phyloP scores from a whole-genome alignment of 2,888 invertebrate genomes.

The Candidula unifasciata region DNA sequence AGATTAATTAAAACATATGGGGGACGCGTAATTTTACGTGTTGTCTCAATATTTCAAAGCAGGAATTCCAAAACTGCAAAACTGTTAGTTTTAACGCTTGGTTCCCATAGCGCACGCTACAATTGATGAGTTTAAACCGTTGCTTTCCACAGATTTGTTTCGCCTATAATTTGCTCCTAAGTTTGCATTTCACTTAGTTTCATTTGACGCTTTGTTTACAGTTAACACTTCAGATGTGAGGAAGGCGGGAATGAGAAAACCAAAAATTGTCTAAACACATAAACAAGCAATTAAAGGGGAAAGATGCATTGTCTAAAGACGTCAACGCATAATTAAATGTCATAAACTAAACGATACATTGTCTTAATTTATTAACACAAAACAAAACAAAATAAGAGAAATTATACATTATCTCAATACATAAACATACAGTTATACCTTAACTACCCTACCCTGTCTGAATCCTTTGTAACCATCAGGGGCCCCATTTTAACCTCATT shows the following conservation, averaged over 20 bases:
- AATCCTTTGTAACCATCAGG: no score
- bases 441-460: no score
- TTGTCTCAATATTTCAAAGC: constrained; percentile 43
- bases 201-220: constrained; percentile 7
- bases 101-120: constrained; percentile 17
- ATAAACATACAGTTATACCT: no score
- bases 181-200: constrained; percentile 37
- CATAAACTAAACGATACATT: no score
- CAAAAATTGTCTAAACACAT: not conserved
- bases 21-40: constrained; percentile 26
- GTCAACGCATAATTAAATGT: no score
- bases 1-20: constrained; percentile 46
- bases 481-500: no score
- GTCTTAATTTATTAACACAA: no score
- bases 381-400: no score
- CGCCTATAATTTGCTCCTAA: constrained; percentile 26
- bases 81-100: constrained; percentile 45
- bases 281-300: no score
- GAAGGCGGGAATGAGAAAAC: no score
- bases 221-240: not conserved
- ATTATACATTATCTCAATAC: no score
- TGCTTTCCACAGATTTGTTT: constrained; percentile 34
- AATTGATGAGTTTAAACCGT: constrained; percentile 38
- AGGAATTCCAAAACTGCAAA: constrained; percentile 40
- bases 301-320: no score